These are phyloP conservation scores for Schizaphis graminum DNA, from an alignment of 2,888 invertebrate species.

Conservation along the genomic window DNA sequence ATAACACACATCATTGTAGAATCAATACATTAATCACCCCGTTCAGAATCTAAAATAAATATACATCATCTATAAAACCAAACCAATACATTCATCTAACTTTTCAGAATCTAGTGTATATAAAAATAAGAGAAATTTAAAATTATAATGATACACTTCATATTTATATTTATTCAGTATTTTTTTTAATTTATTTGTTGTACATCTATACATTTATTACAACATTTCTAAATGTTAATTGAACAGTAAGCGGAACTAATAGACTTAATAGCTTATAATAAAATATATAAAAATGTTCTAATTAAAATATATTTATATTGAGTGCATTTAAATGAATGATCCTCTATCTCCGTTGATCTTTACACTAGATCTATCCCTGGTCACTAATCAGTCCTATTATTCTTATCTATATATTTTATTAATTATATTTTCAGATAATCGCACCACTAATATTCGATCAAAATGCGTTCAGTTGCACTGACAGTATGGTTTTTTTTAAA, in stretches of 20 bases:
- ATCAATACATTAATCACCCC: too few species aligned
- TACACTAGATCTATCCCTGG: background rate
- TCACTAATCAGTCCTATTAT: background rate
- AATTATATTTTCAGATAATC: background rate
- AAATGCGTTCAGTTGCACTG: conserved; percentile 78
- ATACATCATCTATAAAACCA: background rate
- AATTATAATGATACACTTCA: background rate
- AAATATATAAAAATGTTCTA: background rate
- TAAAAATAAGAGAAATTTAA: background rate
- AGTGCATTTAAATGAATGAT: background rate
- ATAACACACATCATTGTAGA: too few species aligned
- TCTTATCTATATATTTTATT: background rate
- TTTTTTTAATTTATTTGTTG: background rate
- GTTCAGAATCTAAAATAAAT: too few species aligned
- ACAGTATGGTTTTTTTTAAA: conserved; percentile 82
- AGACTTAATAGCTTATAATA: background rate
- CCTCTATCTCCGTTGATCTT: background rate
- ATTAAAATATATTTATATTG: background rate
- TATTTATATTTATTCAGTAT: background rate
- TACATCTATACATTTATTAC: background rate
- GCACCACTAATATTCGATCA: background rate
- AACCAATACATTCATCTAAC: background rate
- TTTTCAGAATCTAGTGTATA: background rate
- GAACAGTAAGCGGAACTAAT: background rate
- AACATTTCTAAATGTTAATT: background rate